These are phyloP conservation scores for Diphyllodes magnificus DNA, from an alignment of 2,113 vertebrate species.

Conservation along the genomic window DNA sequence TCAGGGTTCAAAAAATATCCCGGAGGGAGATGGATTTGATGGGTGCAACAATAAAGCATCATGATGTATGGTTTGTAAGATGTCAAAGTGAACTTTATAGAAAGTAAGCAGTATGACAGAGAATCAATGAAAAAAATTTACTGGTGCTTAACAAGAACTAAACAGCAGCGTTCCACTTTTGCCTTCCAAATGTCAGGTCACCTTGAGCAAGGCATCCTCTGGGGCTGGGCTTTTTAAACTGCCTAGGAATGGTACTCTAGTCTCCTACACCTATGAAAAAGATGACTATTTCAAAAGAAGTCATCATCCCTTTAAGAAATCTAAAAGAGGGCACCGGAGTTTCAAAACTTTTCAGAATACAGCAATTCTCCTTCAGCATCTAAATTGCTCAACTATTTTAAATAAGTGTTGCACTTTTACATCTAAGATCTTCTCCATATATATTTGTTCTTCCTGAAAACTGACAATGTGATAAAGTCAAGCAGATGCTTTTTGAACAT, in stretches of 20 bases:
- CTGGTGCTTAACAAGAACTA: not conserved
- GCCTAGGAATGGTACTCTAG: not conserved
- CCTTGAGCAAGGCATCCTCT: not conserved
- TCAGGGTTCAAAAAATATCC: not conserved
- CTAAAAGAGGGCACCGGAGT: not conserved
- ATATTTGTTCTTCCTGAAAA: not conserved
- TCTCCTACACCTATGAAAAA: not conserved
- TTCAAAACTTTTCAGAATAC: not conserved
- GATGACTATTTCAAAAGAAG: not conserved
- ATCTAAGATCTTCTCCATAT: not conserved
- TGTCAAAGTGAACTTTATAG: not conserved
- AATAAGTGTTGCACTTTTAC: not conserved
- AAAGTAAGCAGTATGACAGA: constrained; percentile 1
- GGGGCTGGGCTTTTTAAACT: not conserved
- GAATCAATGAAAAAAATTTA: constrained; percentile 20
- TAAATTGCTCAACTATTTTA: not conserved
- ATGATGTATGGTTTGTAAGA: not conserved
- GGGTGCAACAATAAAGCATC: not conserved
- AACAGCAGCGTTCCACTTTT: not conserved
- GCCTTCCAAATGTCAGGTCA: not conserved
- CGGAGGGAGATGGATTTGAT: not conserved
- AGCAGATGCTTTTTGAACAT: not conserved
- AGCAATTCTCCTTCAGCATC: not conserved
- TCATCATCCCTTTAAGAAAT: not conserved
- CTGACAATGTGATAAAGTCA: not conserved